These are phyloP conservation scores for Meles meles DNA, from an alignment of 2,113 vertebrate species.

Conservation along the genomic window DNA sequence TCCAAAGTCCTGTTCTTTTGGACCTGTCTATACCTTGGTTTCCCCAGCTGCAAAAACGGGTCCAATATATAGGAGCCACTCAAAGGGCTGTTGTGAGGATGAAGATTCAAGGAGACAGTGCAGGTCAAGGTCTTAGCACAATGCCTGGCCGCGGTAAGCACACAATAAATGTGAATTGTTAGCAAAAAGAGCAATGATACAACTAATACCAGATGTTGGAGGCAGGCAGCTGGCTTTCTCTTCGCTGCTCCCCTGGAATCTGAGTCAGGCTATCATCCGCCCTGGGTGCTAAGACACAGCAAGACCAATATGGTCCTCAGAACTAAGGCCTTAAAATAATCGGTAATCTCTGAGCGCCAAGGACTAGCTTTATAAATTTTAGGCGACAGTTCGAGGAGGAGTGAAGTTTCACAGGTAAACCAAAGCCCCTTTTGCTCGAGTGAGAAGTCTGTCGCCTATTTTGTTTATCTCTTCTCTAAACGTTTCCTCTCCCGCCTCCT, in stretches of 20 bases:
- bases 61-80: neutral
- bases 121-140: neutral
- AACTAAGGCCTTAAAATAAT: slow-evolving; percentile 21
- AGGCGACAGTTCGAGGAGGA: slow-evolving; percentile 61
- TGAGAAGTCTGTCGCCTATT: slow-evolving; percentile 68
- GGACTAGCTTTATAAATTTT: slow-evolving; percentile 24
- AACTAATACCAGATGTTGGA: neutral
- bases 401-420: slow-evolving; percentile 64
- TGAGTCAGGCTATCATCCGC: neutral
- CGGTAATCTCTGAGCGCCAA: neutral
- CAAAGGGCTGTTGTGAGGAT: neutral
- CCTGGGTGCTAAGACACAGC: slow-evolving; percentile 35
- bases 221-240: neutral
- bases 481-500: slow-evolving; percentile 59
- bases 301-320: slow-evolving; percentile 25
- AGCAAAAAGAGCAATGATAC: slow-evolving; percentile 27
- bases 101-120: neutral
- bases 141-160: neutral
- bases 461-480: slow-evolving; percentile 56
- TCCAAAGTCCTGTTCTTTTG: neutral
- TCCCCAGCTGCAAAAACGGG: neutral
- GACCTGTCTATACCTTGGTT: neutral
- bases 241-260: slow-evolving; percentile 5
- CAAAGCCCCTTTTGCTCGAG: slow-evolving; percentile 61
- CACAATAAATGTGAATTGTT: slow-evolving; percentile 1